These are phyloP conservation scores for Pseudomyrmex concolor DNA, from an alignment of 1,140 invertebrate species.

Conservation along the genomic window DNA sequence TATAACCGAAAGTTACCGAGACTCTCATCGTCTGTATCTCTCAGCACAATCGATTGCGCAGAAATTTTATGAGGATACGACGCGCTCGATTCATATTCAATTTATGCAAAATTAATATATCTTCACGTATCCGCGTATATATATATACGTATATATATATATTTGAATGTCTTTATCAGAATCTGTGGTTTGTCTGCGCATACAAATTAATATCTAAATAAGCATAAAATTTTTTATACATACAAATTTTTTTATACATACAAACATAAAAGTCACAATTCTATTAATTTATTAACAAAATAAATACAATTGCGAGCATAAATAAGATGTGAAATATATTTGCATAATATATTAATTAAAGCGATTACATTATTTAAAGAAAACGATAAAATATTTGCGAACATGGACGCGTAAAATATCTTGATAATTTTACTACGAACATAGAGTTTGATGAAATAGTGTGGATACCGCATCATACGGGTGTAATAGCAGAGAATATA, in stretches of 20 bases:
- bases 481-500: neutral
- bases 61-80: constrained; percentile 34
- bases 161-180: neutral
- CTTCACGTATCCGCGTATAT: neutral
- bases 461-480: neutral
- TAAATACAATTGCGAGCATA: too few species aligned
- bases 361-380: too few species aligned
- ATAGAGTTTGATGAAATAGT: neutral
- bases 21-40: constrained; percentile 37
- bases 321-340: too few species aligned
- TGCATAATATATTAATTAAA: too few species aligned
- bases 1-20: constrained; percentile 71
- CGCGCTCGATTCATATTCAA: neutral
- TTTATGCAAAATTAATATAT: neutral
- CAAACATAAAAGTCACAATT: too few species aligned
- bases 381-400: too few species aligned
- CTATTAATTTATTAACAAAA: too few species aligned
- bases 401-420: too few species aligned
- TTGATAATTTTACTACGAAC: too few species aligned
- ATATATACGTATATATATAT: too few species aligned
- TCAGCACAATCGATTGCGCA: constrained; percentile 12
- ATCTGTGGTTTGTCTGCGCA: neutral
- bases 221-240: neutral
- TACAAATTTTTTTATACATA: neutral
- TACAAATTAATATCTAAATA: constrained; percentile 23